Conservation (phyloP, 30 jellyfish, hydroid and myxozoan genomes). For the Hydractinia echinata region DNA sequence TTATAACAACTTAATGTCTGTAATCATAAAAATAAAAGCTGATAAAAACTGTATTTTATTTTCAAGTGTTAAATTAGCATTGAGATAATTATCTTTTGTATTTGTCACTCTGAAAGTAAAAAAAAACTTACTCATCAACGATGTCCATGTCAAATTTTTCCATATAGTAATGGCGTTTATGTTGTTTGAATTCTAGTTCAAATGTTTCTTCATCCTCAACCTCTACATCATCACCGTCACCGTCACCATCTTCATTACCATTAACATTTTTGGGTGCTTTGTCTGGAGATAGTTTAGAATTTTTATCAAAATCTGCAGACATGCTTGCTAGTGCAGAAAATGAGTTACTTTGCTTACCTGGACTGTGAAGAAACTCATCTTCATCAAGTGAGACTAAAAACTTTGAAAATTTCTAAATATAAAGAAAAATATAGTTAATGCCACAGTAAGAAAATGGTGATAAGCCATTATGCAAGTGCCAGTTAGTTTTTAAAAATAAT, state of each 20-base stretch:
- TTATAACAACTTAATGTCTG: neutral
- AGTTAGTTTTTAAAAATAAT: too few species aligned
- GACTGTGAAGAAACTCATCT: neutral
- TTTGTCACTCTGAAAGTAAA: neutral
- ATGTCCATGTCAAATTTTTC: slow-evolving; percentile 70
- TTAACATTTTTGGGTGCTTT: neutral
- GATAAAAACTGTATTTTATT: neutral
- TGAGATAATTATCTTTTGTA: too few species aligned
- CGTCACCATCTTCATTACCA: slow-evolving; percentile 2
- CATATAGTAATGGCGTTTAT: slow-evolving; percentile 71
- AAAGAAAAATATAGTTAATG: neutral
- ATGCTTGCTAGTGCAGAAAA: slow-evolving; percentile 52
- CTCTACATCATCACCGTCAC: slow-evolving; percentile 33
- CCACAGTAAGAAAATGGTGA: neutral
- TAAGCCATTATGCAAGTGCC: too few species aligned
- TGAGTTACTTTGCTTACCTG: slow-evolving; percentile 21
- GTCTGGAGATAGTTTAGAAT: slow-evolving; percentile 30
- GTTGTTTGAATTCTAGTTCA: slow-evolving; percentile 71
- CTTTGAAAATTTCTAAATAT: slow-evolving; percentile 1
- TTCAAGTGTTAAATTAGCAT: too few species aligned
- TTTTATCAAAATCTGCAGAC: slow-evolving; percentile 53
- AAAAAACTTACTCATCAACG: slow-evolving; percentile 58
- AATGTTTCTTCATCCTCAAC: slow-evolving; percentile 64
- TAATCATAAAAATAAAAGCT: neutral
- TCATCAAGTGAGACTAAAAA: slow-evolving; percentile 8